phyloP scores from a whole-genome alignment of 2,797 vertebrate species.

The Brachyalestes nurse region DNA sequence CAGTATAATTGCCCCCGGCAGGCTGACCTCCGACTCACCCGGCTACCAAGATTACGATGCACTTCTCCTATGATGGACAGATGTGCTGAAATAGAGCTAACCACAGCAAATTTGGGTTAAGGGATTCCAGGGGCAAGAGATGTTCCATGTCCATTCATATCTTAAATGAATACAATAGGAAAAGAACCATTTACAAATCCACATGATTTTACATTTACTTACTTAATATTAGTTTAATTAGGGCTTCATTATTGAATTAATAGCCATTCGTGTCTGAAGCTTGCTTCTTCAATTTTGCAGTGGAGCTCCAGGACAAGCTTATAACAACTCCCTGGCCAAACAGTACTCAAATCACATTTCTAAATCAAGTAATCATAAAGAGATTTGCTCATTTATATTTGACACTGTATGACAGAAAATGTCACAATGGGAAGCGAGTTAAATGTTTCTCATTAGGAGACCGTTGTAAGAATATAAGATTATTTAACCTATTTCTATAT shows the following conservation, averaged over 20 bases:
- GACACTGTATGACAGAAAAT: not conserved
- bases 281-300: too few relatives aligned
- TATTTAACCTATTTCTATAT: too few relatives aligned
- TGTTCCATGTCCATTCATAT: not conserved
- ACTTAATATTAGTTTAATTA: not conserved
- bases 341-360: too few relatives aligned
- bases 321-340: too few relatives aligned
- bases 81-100: not conserved
- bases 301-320: too few relatives aligned
- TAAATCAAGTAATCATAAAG: not conserved
- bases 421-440: too few relatives aligned
- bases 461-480: too few relatives aligned
- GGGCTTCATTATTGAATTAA: too few relatives aligned
- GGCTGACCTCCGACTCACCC: not conserved
- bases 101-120: not conserved
- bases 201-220: not conserved
- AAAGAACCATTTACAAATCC: not conserved
- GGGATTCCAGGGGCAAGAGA: not conserved
- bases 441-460: too few relatives aligned
- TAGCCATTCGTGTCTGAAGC: too few relatives aligned
- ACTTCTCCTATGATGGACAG: conserved; percentile 14
- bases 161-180: not conserved
- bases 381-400: not conserved
- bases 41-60: not conserved
- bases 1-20: not conserved